A percentile compares a stretch with the other conserved stretches of the same genome.
phyloP scores from a whole-genome alignment of 2,113 vertebrate species.

The Hyla sarda region DNA sequence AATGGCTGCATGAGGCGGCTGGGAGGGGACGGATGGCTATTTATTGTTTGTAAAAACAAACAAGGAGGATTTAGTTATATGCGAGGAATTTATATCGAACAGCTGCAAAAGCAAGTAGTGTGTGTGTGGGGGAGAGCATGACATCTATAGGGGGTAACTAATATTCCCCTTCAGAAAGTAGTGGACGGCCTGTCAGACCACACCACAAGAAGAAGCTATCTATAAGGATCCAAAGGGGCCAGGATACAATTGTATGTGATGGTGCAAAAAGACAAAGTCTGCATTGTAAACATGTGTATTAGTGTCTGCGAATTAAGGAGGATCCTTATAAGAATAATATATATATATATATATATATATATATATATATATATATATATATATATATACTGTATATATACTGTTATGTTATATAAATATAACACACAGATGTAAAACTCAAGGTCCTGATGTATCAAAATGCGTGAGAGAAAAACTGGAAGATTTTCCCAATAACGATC shows the following conservation, averaged over 20 bases:
- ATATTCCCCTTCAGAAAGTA: constrained; percentile 37
- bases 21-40: constrained; percentile 83
- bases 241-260: constrained; percentile 34
- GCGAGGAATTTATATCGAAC: constrained; percentile 93
- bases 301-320: too few relatives aligned
- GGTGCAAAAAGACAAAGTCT: not conserved
- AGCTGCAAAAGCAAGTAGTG: constrained; percentile 97
- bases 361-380: too few relatives aligned
- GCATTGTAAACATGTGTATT: not conserved
- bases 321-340: too few relatives aligned
- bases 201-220: constrained; percentile 36
- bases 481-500: too few relatives aligned
- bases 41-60: constrained; percentile 99
- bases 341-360: too few relatives aligned
- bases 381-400: too few relatives aligned
- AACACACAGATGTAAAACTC: too few relatives aligned
- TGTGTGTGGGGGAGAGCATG: constrained; percentile 67
- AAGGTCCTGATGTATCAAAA: too few relatives aligned
- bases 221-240: not conserved
- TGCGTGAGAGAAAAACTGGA: too few relatives aligned
- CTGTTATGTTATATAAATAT: too few relatives aligned
- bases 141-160: constrained; percentile 57
- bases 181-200: constrained; percentile 48
- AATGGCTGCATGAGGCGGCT: constrained; percentile 75
- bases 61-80: constrained; percentile 90